A percentile compares a stretch with the other conserved stretches of the same genome.
phyloP scores from a whole-genome alignment of 2,797 vertebrate species.

The Enteromius trimaculatus region DNA sequence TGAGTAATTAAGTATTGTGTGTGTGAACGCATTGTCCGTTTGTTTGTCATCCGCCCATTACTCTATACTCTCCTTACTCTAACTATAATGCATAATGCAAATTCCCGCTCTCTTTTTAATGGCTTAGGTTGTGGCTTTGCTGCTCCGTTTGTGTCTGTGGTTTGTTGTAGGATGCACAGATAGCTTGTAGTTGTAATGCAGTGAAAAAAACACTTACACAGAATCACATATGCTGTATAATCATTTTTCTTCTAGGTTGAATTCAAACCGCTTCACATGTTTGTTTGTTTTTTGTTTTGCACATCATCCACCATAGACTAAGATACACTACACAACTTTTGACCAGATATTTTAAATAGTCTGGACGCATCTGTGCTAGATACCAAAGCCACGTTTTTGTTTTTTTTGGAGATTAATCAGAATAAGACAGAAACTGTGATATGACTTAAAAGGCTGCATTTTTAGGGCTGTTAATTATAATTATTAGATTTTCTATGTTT shows the following conservation, averaged over 20 bases:
- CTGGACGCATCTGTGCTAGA: neutral
- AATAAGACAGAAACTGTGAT: neutral
- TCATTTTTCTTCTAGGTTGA: neutral
- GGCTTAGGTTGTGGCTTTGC: constrained; percentile 1
- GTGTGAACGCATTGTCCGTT: neutral
- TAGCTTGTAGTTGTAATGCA: neutral
- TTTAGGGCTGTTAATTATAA: neutral
- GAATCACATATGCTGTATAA: neutral
- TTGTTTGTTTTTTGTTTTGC: neutral
- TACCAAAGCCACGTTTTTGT: neutral
- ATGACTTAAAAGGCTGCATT: neutral
- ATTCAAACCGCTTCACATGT: neutral
- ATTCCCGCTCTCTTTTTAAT: neutral
- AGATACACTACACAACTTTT: neutral
- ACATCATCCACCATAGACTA: neutral
- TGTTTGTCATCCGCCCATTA: neutral
- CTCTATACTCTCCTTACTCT: neutral
- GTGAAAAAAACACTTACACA: neutral
- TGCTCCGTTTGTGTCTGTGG: constrained; percentile 12
- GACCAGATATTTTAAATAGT: neutral
- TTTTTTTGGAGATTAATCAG: neutral
- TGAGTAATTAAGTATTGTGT: neutral
- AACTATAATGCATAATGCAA: neutral
- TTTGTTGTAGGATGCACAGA: constrained; percentile 14
- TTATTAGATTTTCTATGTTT: neutral